A percentile compares a stretch with the other conserved stretches of the same genome.
phyloP scores from a whole-genome alignment of 37 sponge, comb jelly and placozoan genomes.

The Tethya wilhelma region DNA sequence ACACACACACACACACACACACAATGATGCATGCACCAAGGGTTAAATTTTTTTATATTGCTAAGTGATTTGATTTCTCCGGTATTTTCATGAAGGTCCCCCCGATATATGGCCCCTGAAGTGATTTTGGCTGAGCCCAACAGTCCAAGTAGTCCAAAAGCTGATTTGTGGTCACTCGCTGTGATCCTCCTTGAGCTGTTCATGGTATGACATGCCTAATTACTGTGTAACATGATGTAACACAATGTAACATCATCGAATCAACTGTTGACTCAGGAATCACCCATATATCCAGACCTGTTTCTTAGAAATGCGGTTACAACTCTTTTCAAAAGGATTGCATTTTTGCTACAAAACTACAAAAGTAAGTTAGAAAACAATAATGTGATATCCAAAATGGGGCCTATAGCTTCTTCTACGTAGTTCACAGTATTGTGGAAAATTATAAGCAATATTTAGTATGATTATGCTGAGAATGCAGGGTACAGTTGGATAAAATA shows the following conservation, averaged over 20 bases:
- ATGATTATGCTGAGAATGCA: too few species aligned
- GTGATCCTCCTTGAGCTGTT: conserved; percentile 81
- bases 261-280: conserved; percentile 34
- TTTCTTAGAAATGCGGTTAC: conserved; percentile 61
- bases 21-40: background rate
- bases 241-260: background rate
- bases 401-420: too few species aligned
- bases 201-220: conserved; percentile 47
- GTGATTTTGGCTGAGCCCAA: conserved; percentile 43
- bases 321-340: conserved; percentile 56
- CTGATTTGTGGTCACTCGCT: conserved; percentile 87
- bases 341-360: conserved; percentile 54
- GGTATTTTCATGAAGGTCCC: conserved; percentile 61
- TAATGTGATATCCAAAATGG: too few species aligned
- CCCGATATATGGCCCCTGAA: conserved; percentile 88
- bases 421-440: too few species aligned
- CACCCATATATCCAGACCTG: conserved; percentile 74
- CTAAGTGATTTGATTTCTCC: too few species aligned
- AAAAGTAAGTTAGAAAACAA: conserved; percentile 37
- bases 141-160: conserved; percentile 51
- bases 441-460: too few species aligned
- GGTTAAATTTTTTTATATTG: conserved; percentile 1
- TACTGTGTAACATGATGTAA: background rate
- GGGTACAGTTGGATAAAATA: too few species aligned
- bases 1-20: background rate